Evolutionary conservation across 92 coral and sea anemone genomes (phyloP), one percentile per base, ranked within the genome.

Genomic region (Epizoanthus stellaris): DNA sequence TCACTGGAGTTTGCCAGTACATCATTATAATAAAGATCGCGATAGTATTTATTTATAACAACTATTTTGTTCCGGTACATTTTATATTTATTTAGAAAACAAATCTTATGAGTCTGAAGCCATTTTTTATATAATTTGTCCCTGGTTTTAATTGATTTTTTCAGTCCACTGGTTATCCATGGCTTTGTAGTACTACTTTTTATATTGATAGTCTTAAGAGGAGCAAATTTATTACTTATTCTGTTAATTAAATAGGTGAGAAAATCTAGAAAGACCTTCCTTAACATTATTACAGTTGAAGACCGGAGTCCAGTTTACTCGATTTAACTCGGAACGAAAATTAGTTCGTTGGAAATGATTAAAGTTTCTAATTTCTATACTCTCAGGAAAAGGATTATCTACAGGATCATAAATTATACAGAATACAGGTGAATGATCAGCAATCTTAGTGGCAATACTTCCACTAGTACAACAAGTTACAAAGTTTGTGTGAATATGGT

Each of bases 151-250:
- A 82, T 75, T 65, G 84, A 64, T 39, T 64, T 73, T 61, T 86
- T 86, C 56, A 87, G 64, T 15, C 87, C 89, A 15, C 66, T 53
- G 15, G 89, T 85, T 14, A 80, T 79, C 89, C 89, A 89, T 62
- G 86, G 84, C 30, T 80, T 85, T 54, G 70, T 67, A 56, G 89
- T 17, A 70, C 73, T 85, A 69, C 70, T 85, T 89, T 75, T 85
- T 75, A 85, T 79, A 19, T 80, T 70, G 52, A 72, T 17, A 11
- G 71, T 68, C 76, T 85, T 79, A 3, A 89, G 63, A 45, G 88
- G 91, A 7, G 89, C 86, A 77, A 85, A 80, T 69, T 89, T 89
- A 56, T 80, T 85, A 73, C 84, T 89, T 77, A 72, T 63, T 69
- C 69, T 85, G 56, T 89, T 84, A 70, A 76, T 89, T 84, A 70